Evolutionary conservation across 2,113 vertebrate genomes (phyloP).

Genomic region (Dipodomys ordii): DNA sequence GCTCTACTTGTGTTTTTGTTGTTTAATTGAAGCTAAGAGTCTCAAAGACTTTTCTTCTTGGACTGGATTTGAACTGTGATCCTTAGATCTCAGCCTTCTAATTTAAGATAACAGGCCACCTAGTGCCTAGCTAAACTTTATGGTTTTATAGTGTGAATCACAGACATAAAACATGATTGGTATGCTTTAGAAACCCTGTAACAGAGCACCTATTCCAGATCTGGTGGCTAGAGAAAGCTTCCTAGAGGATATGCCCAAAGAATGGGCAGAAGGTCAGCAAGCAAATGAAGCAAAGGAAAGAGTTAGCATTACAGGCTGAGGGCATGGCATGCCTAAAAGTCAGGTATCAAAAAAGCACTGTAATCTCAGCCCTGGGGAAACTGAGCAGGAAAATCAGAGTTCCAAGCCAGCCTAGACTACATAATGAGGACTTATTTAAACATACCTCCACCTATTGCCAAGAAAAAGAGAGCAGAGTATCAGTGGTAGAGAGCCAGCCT

Average conservation of each 20-base stretch:
- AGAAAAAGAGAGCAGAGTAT: too few species aligned
- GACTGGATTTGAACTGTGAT: too few species aligned
- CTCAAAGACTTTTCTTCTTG: too few species aligned
- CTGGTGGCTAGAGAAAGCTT: neutral
- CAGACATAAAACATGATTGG: neutral
- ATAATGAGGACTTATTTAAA: neutral
- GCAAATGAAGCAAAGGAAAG: neutral
- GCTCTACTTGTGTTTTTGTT: too few species aligned
- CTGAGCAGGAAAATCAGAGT: neutral
- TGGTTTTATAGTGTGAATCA: neutral
- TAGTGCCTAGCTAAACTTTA: neutral
- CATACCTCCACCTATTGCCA: too few species aligned
- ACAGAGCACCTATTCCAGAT: neutral
- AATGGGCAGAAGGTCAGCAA: neutral
- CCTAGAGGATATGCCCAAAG: neutral
- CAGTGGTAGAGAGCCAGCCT: too few species aligned
- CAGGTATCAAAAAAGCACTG: neutral
- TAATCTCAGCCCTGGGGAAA: neutral
- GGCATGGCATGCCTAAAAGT: neutral
- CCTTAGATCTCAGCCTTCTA: too few species aligned
- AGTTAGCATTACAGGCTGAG: neutral
- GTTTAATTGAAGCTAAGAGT: too few species aligned
- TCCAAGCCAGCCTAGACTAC: too few species aligned
- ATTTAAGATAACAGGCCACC: too few species aligned
- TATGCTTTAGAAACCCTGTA: neutral